Percentiles rank a stretch among this genome's conserved stretches.
Conservation (phyloP, 2,113 vertebrate genomes). For the Ploceus nigricollis region DNA sequence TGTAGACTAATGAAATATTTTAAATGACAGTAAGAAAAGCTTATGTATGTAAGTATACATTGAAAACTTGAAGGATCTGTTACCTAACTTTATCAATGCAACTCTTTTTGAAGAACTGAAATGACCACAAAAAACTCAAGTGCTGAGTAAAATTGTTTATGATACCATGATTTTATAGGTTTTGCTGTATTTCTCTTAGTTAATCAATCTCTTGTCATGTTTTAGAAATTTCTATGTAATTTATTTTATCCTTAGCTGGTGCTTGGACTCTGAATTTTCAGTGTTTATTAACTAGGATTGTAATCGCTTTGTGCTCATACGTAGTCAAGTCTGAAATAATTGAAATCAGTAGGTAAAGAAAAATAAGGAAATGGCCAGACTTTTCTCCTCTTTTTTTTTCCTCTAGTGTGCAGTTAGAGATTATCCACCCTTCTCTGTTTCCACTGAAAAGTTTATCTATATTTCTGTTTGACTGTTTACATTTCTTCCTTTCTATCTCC, state of each 20-base stretch:
- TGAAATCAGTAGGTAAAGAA: background rate
- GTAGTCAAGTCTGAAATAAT: background rate
- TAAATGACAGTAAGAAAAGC: background rate
- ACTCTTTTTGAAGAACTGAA: background rate
- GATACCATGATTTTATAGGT: accelerated
- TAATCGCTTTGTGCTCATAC: background rate
- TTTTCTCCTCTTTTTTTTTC: background rate
- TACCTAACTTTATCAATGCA: background rate
- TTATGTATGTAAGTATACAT: background rate
- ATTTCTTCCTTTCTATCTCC: background rate
- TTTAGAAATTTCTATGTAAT: background rate
- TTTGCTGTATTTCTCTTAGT: background rate
- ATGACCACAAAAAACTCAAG: background rate
- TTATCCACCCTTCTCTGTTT: background rate
- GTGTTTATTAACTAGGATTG: background rate
- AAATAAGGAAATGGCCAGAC: background rate
- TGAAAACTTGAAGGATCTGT: background rate
- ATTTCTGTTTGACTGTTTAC: background rate
- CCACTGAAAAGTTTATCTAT: background rate
- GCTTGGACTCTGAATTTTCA: background rate
- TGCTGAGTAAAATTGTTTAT: background rate
- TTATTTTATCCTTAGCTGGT: background rate
- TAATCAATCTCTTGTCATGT: background rate
- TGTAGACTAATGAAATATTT: background rate
- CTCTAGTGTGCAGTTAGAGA: background rate